Conservation (phyloP, 2,113 vertebrate genomes). For the Lepus americanus region DNA sequence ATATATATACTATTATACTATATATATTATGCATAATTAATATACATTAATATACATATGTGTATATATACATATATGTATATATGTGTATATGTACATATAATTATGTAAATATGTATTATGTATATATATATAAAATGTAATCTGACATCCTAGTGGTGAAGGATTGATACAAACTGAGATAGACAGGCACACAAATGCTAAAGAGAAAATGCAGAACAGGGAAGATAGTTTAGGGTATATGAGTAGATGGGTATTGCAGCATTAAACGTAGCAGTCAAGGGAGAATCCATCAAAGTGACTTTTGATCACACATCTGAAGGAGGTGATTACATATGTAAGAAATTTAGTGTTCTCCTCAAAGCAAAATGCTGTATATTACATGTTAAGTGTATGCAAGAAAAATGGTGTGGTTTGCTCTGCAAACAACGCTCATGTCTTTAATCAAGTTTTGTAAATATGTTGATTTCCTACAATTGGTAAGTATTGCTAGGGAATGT, state of each 20-base stretch:
- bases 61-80: too few relatives aligned
- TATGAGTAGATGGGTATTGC: fast-evolving
- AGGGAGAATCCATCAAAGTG: not conserved
- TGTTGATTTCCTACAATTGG: not conserved
- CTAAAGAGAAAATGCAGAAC: not conserved
- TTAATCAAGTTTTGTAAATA: conserved; percentile 35
- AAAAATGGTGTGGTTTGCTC: not conserved
- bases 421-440: not conserved
- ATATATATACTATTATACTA: too few relatives aligned
- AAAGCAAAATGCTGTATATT: not conserved
- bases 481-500: not conserved
- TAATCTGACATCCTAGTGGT: not conserved
- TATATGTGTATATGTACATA: too few relatives aligned
- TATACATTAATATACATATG: too few relatives aligned
- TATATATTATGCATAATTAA: too few relatives aligned
- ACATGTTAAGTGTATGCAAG: not conserved
- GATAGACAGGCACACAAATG: not conserved
- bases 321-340: not conserved
- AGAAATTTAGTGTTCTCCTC: not conserved
- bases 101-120: too few relatives aligned
- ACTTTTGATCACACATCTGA: not conserved
- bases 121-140: too few relatives aligned
- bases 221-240: fast-evolving
- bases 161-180: not conserved
- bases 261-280: not conserved